phyloP scores from a whole-genome alignment of 1,140 invertebrate species.

The Drosophila ambigua region DNA sequence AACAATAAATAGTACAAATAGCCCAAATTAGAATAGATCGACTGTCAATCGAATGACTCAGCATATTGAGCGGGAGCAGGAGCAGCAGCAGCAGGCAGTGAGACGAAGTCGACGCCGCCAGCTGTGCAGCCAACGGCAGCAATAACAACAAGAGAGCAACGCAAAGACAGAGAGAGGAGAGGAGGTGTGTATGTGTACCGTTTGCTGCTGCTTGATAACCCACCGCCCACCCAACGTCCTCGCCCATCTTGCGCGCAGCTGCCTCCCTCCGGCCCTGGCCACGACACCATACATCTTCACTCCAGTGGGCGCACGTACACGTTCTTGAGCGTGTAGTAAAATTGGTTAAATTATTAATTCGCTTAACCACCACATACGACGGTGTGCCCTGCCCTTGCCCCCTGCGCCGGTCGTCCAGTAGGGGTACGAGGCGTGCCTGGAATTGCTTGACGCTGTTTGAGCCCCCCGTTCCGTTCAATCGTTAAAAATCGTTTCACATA shows the following conservation, averaged over 20 bases:
- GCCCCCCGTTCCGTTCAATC: not conserved
- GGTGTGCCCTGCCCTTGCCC: too few species aligned
- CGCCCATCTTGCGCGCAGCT: not conserved
- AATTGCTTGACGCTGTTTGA: slow-evolving; percentile 1
- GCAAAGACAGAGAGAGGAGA: slow-evolving; percentile 15
- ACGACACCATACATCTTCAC: not conserved
- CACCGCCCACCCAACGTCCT: slow-evolving; percentile 9
- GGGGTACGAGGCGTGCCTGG: too few species aligned
- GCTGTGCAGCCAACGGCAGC: slow-evolving; percentile 6
- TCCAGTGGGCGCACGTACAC: too few species aligned
- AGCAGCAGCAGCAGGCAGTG: slow-evolving; percentile 6
- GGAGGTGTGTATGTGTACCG: slow-evolving; percentile 38
- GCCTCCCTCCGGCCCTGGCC: not conserved
- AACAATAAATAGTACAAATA: too few species aligned
- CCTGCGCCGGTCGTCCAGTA: too few species aligned
- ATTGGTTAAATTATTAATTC: too few species aligned
- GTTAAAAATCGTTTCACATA: not conserved
- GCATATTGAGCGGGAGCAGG: too few species aligned
- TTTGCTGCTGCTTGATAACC: slow-evolving; percentile 1
- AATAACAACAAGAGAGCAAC: slow-evolving; percentile 22
- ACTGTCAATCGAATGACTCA: too few species aligned
- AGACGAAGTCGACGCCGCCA: not conserved
- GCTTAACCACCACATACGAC: too few species aligned
- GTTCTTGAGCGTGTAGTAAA: too few species aligned
- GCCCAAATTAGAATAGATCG: too few species aligned